A percentile compares a stretch with the other conserved stretches of the same genome.
These are phyloP conservation scores for Lutjanus erythropterus DNA, from an alignment of 2,113 vertebrate genomes.

Conservation along the genomic window DNA sequence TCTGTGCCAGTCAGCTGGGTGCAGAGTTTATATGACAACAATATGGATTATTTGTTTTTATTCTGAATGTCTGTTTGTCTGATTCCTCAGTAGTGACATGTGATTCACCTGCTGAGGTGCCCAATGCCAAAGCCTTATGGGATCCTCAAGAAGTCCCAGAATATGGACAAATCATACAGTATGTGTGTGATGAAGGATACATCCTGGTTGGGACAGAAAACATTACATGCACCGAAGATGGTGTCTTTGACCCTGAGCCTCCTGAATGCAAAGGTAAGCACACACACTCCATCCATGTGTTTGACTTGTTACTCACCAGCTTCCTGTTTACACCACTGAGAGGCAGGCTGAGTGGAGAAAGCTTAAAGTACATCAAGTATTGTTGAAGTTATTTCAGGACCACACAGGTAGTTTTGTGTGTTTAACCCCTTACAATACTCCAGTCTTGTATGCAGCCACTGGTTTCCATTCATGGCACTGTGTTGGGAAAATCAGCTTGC, in stretches of 20 bases:
- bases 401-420: neutral
- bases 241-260: slow-evolving; percentile 45
- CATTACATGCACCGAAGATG: slow-evolving; percentile 50
- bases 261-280: slow-evolving; percentile 77
- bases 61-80: neutral
- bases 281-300: neutral
- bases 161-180: slow-evolving; percentile 53
- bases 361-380: neutral
- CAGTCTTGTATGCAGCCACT: neutral
- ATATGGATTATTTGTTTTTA: neutral
- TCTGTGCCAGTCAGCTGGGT: neutral
- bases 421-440: neutral
- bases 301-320: neutral
- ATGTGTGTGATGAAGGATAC: slow-evolving; percentile 63
- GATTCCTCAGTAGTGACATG: slow-evolving; percentile 68
- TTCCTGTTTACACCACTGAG: neutral
- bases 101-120: neutral
- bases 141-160: rapidly evolving
- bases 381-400: neutral
- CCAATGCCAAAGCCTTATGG: slow-evolving; percentile 38
- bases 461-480: neutral
- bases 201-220: slow-evolving; percentile 23
- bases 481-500: neutral
- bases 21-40: neutral
- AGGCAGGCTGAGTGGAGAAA: neutral